Conservation (phyloP, 30 jellyfish, hydroid and myxozoan genomes). For the Catostylus mosaicus region DNA sequence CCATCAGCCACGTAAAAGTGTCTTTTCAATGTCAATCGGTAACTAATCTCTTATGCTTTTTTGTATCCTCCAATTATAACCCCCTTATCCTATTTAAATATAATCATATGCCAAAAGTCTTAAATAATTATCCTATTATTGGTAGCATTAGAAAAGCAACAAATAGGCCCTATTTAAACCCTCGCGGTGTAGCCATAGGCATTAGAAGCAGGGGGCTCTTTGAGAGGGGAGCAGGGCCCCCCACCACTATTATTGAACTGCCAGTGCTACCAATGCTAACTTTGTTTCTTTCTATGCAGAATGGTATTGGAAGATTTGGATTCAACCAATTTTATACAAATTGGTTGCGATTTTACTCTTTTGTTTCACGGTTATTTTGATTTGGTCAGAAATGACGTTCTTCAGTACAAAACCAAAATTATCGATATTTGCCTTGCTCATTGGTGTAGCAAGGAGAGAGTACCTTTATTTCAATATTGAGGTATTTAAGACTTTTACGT, state of each 20-base stretch:
- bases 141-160: too few species aligned
- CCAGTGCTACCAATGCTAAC: too few species aligned
- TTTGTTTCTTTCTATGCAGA: slow-evolving; percentile 18
- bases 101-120: too few species aligned
- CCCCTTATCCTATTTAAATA: too few species aligned
- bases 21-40: slow-evolving; percentile 44
- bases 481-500: slow-evolving; percentile 40
- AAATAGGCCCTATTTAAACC: too few species aligned
- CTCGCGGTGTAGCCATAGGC: too few species aligned
- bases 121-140: too few species aligned
- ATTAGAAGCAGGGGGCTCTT: too few species aligned
- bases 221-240: too few species aligned
- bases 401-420: slow-evolving; percentile 92
- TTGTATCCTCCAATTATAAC: too few species aligned
- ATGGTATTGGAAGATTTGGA: slow-evolving; percentile 93
- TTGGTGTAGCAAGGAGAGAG: slow-evolving; percentile 72
- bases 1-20: slow-evolving; percentile 55
- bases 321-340: slow-evolving; percentile 77
- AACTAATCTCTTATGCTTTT: neutral
- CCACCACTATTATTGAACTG: too few species aligned
- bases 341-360: slow-evolving; percentile 66
- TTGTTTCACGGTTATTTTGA: slow-evolving; percentile 70
- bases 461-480: slow-evolving; percentile 89
- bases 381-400: slow-evolving; percentile 99
- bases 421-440: slow-evolving; percentile 85